Conservation (phyloP, 1,140 invertebrate species). For the Bombus soroeensis region DNA sequence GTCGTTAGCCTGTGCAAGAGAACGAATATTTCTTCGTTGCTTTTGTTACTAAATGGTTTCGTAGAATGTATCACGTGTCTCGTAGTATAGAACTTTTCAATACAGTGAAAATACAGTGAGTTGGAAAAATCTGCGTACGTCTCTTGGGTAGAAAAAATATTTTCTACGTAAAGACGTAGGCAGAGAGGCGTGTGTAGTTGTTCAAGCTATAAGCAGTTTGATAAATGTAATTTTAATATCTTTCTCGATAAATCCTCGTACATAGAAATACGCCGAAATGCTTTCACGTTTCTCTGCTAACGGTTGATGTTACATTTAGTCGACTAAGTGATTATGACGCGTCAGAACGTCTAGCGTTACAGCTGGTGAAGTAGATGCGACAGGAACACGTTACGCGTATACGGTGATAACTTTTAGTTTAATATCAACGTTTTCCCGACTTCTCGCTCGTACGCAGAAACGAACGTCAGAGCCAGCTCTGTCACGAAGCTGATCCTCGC, state of each 20-base stretch:
- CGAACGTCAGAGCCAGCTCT: background rate
- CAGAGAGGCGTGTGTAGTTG: too few species aligned
- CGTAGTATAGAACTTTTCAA: too few species aligned
- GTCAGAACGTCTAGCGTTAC: background rate
- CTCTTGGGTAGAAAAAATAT: too few species aligned
- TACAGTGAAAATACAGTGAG: too few species aligned
- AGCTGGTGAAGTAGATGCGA: background rate
- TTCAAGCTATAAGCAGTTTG: background rate
- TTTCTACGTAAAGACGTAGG: too few species aligned
- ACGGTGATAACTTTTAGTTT: background rate
- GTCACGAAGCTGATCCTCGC: too few species aligned
- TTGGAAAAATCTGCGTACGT: too few species aligned
- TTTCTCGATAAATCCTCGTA: background rate
- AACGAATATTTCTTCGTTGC: too few species aligned
- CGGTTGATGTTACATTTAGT: background rate
- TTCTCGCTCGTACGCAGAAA: too few species aligned
- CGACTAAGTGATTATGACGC: background rate
- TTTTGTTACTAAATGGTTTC: too few species aligned
- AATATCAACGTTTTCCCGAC: background rate
- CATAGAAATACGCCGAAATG: background rate
- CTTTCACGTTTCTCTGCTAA: background rate
- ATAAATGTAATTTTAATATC: background rate
- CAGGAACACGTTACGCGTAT: background rate
- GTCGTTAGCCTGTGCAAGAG: too few species aligned
- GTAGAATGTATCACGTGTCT: too few species aligned